These are phyloP conservation scores for Cacatua alba DNA, from an alignment of 2,113 vertebrate species.

Conservation along the genomic window DNA sequence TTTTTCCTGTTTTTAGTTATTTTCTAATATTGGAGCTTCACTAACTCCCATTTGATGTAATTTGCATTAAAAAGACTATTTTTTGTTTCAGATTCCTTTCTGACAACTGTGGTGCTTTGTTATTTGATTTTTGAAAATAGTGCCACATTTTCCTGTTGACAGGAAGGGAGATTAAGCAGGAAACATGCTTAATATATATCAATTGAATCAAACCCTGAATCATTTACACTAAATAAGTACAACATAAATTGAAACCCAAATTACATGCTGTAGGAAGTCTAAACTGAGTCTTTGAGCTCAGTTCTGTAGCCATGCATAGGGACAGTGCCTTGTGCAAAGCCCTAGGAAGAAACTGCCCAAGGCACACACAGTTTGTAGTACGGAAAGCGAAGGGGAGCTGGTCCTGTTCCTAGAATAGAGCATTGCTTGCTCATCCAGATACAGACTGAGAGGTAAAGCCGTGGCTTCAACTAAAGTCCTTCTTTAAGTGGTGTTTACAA, in stretches of 20 bases:
- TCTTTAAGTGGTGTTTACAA: neutral
- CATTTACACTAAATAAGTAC: neutral
- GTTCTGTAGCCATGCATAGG: neutral
- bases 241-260: neutral
- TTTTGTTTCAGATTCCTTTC: conserved; percentile 9
- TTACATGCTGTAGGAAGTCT: neutral
- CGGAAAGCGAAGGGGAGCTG: neutral
- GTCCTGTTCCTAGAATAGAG: neutral
- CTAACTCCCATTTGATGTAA: neutral
- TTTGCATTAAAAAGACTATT: neutral
- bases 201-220: neutral
- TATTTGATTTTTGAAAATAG: neutral
- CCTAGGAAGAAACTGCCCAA: neutral
- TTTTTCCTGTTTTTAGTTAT: conserved; percentile 49
- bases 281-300: neutral
- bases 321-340: neutral
- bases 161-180: neutral
- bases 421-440: neutral
- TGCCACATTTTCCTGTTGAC: neutral
- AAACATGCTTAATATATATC: neutral
- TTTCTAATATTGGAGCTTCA: conserved; percentile 18
- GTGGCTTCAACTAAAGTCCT: neutral
- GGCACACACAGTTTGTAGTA: neutral
- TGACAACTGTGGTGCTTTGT: neutral
- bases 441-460: neutral